These are phyloP conservation scores for Pinna nobilis DNA, from an alignment of 1,140 invertebrate species.

Conservation along the genomic window DNA sequence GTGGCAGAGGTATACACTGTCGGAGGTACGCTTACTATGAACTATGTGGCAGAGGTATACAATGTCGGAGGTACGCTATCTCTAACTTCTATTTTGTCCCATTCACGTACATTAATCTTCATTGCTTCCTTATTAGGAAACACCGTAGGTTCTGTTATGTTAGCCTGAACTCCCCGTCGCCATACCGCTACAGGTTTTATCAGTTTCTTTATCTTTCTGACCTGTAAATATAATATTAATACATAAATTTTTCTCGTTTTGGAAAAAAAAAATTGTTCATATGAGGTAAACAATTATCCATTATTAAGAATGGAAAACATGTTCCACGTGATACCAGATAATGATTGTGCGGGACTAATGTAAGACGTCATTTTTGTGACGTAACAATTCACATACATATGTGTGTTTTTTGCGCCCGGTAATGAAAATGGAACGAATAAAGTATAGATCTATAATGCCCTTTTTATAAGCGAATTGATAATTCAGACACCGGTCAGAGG, in stretches of 20 bases:
- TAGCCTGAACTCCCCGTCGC: slow-evolving; percentile 46
- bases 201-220: slow-evolving; percentile 42
- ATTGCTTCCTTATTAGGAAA: slow-evolving; percentile 51
- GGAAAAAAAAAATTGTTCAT: too few relatives aligned
- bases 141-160: slow-evolving; percentile 21
- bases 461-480: background rate
- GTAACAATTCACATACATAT: background rate
- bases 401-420: background rate
- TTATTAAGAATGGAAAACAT: too few relatives aligned
- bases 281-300: too few relatives aligned
- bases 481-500: background rate
- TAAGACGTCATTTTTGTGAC: background rate
- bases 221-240: background rate
- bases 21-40: too few relatives aligned
- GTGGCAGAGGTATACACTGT: too few relatives aligned
- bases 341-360: too few relatives aligned
- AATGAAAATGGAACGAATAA: too few relatives aligned
- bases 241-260: background rate
- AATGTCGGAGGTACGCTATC: slow-evolving; percentile 22
- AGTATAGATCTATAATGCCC: too few relatives aligned
- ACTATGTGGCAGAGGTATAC: too few relatives aligned
- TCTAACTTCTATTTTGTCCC: slow-evolving; percentile 29
- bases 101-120: slow-evolving; percentile 13
- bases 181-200: slow-evolving; percentile 64
- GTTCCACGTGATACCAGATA: background rate